A percentile compares a stretch with the other conserved stretches of the same genome.
phyloP scores from a whole-genome alignment of 1,140 invertebrate genomes.

The Adoxophyes honmai region DNA sequence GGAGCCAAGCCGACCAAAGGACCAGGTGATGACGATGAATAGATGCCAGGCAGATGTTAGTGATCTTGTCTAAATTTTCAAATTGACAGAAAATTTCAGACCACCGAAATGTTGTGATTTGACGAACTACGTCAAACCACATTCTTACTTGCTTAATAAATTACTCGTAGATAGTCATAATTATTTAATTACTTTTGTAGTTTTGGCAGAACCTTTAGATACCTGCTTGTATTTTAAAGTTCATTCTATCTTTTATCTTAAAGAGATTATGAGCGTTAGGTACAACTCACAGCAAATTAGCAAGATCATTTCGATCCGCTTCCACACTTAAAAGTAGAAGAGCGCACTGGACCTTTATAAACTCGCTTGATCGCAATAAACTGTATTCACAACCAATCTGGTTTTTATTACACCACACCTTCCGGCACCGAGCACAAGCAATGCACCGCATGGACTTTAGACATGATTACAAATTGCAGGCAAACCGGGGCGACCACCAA shows the following conservation, averaged over 20 bases:
- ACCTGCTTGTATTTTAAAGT: background rate
- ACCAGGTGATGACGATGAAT: constrained; percentile 66
- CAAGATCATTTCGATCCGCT: constrained; percentile 64
- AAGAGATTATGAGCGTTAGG: constrained; percentile 8
- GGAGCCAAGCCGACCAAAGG: constrained; percentile 58
- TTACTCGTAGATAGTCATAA: background rate
- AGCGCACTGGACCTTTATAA: constrained; percentile 45
- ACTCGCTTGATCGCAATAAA: constrained; percentile 71
- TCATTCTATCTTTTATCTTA: constrained; percentile 11
- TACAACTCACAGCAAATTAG: constrained; percentile 22
- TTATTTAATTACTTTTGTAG: background rate
- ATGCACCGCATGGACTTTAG: constrained; percentile 47
- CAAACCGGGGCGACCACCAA: constrained; percentile 62
- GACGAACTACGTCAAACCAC: background rate
- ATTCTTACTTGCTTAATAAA: background rate
- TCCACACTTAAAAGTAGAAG: constrained; percentile 25
- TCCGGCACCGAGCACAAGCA: constrained; percentile 52
- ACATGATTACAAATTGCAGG: constrained; percentile 68
- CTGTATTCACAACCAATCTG: constrained; percentile 66
- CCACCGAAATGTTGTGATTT: constrained; percentile 2
- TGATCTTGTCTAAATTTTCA: constrained; percentile 48
- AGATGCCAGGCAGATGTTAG: constrained; percentile 55
- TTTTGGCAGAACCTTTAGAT: background rate
- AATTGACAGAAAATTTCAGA: constrained; percentile 11
- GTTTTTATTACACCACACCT: constrained; percentile 75